phyloP scores from a whole-genome alignment of 1,140 invertebrate genomes.

The Drosophila asahinai region DNA sequence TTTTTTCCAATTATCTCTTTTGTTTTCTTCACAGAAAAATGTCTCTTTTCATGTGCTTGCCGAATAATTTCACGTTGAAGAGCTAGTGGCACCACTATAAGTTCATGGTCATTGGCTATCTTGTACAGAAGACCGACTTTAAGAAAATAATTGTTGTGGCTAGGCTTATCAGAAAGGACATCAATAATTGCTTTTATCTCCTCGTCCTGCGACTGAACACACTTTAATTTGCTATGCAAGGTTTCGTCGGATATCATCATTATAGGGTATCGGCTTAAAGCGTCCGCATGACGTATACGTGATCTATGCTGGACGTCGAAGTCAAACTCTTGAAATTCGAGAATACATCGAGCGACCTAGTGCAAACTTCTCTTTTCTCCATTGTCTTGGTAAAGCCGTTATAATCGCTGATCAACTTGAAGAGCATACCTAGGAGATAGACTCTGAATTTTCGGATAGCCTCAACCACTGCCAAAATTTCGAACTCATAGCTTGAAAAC shows the following conservation, averaged over 20 bases:
- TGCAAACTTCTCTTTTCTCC: not conserved
- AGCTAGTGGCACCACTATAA: not conserved
- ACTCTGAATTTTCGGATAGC: constrained; percentile 9
- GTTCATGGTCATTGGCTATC: not conserved
- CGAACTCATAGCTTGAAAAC: not conserved
- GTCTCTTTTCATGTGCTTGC: not conserved
- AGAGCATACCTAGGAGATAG: constrained; percentile 13
- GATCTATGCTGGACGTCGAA: not conserved
- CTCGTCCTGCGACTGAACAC: not conserved
- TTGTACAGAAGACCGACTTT: too few relatives aligned
- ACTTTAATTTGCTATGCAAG: not conserved
- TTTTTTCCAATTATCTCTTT: not conserved
- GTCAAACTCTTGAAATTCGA: not conserved
- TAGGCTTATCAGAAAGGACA: not conserved
- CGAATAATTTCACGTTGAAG: not conserved
- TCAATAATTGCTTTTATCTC: not conserved
- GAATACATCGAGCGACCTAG: too few relatives aligned
- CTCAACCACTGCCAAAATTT: constrained; percentile 9
- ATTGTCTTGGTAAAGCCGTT: constrained; percentile 13
- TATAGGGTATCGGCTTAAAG: not conserved
- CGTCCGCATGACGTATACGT: too few relatives aligned
- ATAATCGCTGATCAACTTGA: constrained; percentile 13
- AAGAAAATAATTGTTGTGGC: not conserved
- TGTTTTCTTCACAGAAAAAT: constrained; percentile 2
- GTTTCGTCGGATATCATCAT: not conserved